Evolutionary conservation across 2,888 invertebrate species (phyloP).

Genomic region (Aphidius colemani): DNA sequence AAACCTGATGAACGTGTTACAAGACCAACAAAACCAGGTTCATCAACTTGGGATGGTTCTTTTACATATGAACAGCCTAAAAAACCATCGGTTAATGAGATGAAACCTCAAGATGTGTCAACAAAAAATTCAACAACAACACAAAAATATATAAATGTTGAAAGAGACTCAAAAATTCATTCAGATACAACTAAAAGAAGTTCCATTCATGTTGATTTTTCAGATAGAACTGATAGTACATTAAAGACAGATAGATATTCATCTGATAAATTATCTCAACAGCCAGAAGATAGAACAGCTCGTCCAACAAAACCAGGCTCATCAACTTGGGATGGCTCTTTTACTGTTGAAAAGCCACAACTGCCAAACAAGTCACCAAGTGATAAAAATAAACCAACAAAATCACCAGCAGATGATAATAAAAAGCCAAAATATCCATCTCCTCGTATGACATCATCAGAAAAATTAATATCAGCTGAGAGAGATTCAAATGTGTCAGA

Average conservation of each 20-base stretch:
- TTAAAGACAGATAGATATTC: background rate
- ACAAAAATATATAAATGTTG: background rate
- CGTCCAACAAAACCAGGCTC: slow-evolving; percentile 46
- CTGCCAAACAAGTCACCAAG: slow-evolving; percentile 6
- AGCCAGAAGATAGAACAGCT: slow-evolving; percentile 36
- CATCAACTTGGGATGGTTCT: slow-evolving; percentile 49
- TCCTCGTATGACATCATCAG: too few relatives aligned
- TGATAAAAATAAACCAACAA: too few relatives aligned
- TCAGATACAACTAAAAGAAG: slow-evolving; percentile 13
- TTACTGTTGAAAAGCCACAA: slow-evolving; percentile 43
- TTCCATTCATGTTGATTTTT: slow-evolving; percentile 17
- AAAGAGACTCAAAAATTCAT: background rate
- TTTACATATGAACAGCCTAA: slow-evolving; percentile 45
- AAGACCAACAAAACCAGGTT: slow-evolving; percentile 44
- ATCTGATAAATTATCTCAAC: too few relatives aligned
- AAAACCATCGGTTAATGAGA: slow-evolving; percentile 19
- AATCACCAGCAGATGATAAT: too few relatives aligned
- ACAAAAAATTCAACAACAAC: slow-evolving; percentile 3
- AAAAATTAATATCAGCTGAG: too few relatives aligned
- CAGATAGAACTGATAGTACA: background rate
- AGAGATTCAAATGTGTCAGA: too few relatives aligned
- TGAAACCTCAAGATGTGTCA: slow-evolving; percentile 17
- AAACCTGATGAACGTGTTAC: slow-evolving; percentile 30
- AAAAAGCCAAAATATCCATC: too few relatives aligned
- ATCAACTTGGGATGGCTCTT: slow-evolving; percentile 52